Conservation (phyloP, 2,797 vertebrate genomes). For the Corythornis leucogaster region DNA sequence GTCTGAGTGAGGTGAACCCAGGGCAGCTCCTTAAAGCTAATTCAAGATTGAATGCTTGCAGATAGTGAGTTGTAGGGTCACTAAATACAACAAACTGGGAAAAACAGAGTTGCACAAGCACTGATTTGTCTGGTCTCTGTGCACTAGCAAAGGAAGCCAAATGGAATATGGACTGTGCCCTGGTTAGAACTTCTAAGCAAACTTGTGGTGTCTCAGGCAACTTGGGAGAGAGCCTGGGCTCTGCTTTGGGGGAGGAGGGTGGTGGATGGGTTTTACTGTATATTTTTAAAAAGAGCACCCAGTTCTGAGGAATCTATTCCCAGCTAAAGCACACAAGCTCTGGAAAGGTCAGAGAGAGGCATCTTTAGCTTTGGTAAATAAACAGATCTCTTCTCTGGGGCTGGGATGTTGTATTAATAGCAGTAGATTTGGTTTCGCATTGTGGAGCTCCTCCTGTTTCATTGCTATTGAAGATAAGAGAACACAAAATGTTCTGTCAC, state of each 20-base stretch:
- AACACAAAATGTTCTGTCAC: constrained; percentile 76
- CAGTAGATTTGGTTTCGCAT: constrained; percentile 80
- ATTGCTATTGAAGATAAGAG: constrained; percentile 73
- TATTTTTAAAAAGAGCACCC: constrained; percentile 58
- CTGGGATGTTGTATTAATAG: constrained; percentile 81
- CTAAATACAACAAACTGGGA: not conserved
- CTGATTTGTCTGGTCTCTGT: not conserved
- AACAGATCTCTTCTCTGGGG: constrained; percentile 72
- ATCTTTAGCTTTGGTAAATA: constrained; percentile 78
- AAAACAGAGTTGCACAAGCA: rapidly evolving
- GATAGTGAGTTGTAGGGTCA: not conserved
- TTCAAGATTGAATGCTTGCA: not conserved
- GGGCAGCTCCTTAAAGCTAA: not conserved
- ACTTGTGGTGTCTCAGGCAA: not conserved
- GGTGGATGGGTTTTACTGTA: not conserved
- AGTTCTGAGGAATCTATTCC: constrained; percentile 45
- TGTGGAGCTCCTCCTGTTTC: constrained; percentile 77
- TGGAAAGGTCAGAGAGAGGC: constrained; percentile 71
- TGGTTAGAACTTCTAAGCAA: not conserved
- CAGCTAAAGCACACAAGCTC: constrained; percentile 56
- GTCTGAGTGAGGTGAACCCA: not conserved
- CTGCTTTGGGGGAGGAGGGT: not conserved
- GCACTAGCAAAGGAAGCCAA: not conserved
- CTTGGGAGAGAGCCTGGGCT: constrained; percentile 3
- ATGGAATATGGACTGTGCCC: constrained; percentile 1